phyloP scores from a whole-genome alignment of 2,888 invertebrate genomes.

The Seira sanloemensis region DNA sequence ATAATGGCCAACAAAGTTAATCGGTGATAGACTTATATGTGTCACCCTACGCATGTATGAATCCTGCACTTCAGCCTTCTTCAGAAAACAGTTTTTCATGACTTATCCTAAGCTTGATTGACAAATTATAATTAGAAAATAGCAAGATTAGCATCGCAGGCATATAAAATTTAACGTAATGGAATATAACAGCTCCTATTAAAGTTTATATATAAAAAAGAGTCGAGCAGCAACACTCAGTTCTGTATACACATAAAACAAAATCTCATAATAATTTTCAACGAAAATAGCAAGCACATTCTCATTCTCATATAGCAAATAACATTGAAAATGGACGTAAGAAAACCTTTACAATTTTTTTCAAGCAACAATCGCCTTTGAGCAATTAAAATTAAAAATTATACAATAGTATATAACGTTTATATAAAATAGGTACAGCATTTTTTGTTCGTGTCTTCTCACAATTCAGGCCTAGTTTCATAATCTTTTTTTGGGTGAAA shows the following conservation, averaged over 20 bases:
- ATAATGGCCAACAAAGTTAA: constrained; percentile 65
- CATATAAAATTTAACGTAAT: constrained; percentile 8
- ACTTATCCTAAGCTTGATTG: too few species aligned
- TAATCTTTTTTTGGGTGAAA: constrained; percentile 29
- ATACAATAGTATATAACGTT: not conserved
- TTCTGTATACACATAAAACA: constrained; percentile 14
- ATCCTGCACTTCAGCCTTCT: too few species aligned
- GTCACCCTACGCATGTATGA: too few species aligned
- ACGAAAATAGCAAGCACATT: constrained; percentile 62
- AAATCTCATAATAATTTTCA: not conserved
- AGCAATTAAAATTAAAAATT: not conserved
- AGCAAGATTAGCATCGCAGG: constrained; percentile 51
- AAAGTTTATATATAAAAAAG: too few species aligned
- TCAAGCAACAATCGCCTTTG: constrained; percentile 4
- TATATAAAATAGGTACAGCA: constrained; percentile 20
- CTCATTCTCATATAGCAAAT: constrained; percentile 51
- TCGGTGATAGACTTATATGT: not conserved
- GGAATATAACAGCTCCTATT: not conserved
- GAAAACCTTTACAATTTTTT: constrained; percentile 29
- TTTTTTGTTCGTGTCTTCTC: constrained; percentile 72
- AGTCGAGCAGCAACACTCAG: constrained; percentile 53
- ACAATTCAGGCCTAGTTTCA: constrained; percentile 58
- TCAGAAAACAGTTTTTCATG: too few species aligned
- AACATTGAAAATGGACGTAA: constrained; percentile 43
- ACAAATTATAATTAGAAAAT: constrained; percentile 36